phyloP scores from a whole-genome alignment of 2,888 invertebrate genomes.

The Pollenia griseotomentosa region DNA sequence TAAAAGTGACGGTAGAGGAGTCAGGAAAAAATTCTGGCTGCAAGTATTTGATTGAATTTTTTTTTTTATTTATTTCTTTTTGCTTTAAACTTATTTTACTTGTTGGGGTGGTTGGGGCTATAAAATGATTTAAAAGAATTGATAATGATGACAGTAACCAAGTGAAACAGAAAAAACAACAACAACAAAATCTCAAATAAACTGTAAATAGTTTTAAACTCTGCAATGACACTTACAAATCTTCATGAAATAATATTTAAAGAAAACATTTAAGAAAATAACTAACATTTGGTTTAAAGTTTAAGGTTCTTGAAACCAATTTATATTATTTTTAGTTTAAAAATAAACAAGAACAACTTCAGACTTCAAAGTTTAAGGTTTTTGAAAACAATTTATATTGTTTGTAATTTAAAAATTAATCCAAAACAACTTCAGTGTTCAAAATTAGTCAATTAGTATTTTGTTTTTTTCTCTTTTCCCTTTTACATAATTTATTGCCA shows the following conservation, averaged over 20 bases:
- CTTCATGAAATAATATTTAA: constrained; percentile 25
- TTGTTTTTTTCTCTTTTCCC: background rate
- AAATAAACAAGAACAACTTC: no score
- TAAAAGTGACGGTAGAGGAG: background rate
- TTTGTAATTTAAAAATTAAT: no score
- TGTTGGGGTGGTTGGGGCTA: constrained; percentile 23
- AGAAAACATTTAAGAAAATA: background rate
- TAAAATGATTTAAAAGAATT: constrained; percentile 63
- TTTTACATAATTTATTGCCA: background rate
- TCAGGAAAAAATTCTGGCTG: constrained; percentile 17
- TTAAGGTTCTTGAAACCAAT: background rate
- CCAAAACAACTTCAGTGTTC: no score
- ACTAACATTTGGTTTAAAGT: background rate
- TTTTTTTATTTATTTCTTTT: background rate
- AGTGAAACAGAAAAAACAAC: background rate
- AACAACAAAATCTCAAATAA: background rate
- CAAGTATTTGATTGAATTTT: constrained; percentile 56
- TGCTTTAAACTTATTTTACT: background rate
- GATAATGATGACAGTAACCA: constrained; percentile 66
- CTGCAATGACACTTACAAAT: constrained; percentile 55
- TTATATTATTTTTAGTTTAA: background rate
- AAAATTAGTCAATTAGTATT: no score
- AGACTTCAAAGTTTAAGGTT: no score
- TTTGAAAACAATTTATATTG: no score
- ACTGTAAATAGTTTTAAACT: constrained; percentile 41